A percentile compares a stretch with the other conserved stretches of the same genome.
Conservation (phyloP, 2,888 invertebrate genomes). For the Conus canariensis region DNA sequence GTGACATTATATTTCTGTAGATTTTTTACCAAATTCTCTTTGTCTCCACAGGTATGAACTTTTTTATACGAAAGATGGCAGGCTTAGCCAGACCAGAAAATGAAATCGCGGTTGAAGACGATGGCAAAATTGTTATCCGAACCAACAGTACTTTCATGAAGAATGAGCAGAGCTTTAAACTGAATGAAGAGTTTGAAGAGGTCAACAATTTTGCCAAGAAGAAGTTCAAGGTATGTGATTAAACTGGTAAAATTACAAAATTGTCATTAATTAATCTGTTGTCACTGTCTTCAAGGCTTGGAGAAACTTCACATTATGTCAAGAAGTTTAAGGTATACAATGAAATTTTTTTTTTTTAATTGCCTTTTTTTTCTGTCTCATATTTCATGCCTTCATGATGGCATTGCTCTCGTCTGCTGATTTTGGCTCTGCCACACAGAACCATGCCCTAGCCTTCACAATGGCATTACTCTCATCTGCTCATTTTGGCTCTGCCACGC, state of each 20-base stretch:
- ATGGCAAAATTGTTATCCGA: slow-evolving; percentile 48
- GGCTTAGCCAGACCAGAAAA: slow-evolving; percentile 55
- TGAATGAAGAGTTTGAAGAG: slow-evolving; percentile 60
- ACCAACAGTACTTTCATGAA: slow-evolving; percentile 60
- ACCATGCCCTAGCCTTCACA: too few relatives aligned
- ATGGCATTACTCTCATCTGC: too few relatives aligned
- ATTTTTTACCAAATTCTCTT: neutral
- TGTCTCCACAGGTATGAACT: slow-evolving; percentile 57
- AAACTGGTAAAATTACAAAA: neutral
- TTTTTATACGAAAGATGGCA: slow-evolving; percentile 62
- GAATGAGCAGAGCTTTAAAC: slow-evolving; percentile 55
- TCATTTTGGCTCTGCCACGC: too few relatives aligned
- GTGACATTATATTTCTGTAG: too few relatives aligned
- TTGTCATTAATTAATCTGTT: neutral
- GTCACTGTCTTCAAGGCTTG: too few relatives aligned
- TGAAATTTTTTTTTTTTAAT: too few relatives aligned
- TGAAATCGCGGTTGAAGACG: slow-evolving; percentile 48
- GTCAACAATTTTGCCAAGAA: slow-evolving; percentile 54
- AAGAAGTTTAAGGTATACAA: too few relatives aligned
- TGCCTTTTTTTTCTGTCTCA: too few relatives aligned
- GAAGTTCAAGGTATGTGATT: slow-evolving; percentile 45
- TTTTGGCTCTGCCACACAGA: too few relatives aligned
- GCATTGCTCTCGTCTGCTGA: too few relatives aligned
- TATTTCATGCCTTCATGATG: too few relatives aligned
- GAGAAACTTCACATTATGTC: too few relatives aligned